These are phyloP conservation scores for Panurus biarmicus DNA, from an alignment of 2,113 vertebrate genomes.

Conservation along the genomic window DNA sequence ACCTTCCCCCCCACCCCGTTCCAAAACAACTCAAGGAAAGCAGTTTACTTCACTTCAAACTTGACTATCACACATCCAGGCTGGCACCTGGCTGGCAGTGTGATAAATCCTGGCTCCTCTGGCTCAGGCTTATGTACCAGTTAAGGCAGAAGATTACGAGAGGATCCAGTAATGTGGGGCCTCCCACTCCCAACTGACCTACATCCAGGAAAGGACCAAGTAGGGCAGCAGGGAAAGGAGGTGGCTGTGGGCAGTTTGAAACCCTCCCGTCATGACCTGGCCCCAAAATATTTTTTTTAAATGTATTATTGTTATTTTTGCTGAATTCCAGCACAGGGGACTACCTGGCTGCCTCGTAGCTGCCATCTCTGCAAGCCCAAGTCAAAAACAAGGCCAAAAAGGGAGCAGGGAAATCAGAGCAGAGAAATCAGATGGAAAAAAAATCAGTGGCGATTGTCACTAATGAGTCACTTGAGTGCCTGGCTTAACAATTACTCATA, in stretches of 20 bases:
- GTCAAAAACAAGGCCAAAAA: not conserved
- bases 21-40: not conserved
- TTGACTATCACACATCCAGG: not conserved
- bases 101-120: not conserved
- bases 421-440: not conserved
- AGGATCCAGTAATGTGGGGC: not conserved
- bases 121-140: not conserved
- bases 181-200: slow-evolving; percentile 10
- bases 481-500: not conserved
- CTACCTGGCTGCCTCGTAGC: not conserved
- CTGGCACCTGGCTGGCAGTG: not conserved
- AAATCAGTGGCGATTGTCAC: not conserved
- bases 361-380: not conserved
- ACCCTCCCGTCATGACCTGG: not conserved
- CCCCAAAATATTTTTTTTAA: not conserved
- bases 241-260: not conserved
- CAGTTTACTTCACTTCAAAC: not conserved
- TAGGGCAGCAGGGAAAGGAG: not conserved
- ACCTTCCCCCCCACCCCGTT: not conserved
- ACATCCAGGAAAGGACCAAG: not conserved
- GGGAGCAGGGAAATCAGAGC: not conserved
- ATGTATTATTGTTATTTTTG: not conserved
- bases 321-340: not conserved
- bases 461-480: slow-evolving; percentile 1
- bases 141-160: slow-evolving; percentile 6